Base-by-base conservation (phyloP, 1,140 invertebrate species). In the Phymorhynchus buccinoides region DNA sequence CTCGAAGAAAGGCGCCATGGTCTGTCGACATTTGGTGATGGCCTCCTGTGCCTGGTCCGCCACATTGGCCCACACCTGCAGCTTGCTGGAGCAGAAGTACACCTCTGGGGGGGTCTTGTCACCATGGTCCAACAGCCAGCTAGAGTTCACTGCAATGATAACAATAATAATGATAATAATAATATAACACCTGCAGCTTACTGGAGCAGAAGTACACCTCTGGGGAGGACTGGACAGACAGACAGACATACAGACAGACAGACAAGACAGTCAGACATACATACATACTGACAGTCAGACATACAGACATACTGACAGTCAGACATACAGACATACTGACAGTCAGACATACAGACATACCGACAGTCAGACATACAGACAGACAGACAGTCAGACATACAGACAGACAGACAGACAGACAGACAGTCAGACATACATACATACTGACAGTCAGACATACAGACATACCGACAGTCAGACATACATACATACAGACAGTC, bases 1-100 rank as follows among this genome's bases (percentile, higher is more conserved):
- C 27, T 92, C 89, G 80, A 93, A 91, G 87, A 88, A 93, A 6
- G 87, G 87, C 22, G 84, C 85, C 37, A 93, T 87, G 1, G 84
- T 68, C 41, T 89, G 66, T 83, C 86, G 89, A 81, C 89, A 90
- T 2, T 85, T 85, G 2, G 32, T 56, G 1, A 92, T 79, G 18
- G 91, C 90, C 85, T 93, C 91, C 32, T 88, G 80, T 1, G 90
- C 91, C 32, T 90, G 89, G 71, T 92, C 91, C 35, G 91, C 91
- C 14, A 89, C 89, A 75, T 90, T 91, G 27, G 89, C 85, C 91
- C 92, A 93, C 27, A 90, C 89, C 77, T 89, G 90, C 41, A 93
- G 85, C 75, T 92, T 92, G 71, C 88, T 90, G 12, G 79, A 84
- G 87, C 88, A 90, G 88, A 93, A 93, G 73, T 93, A 93, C 56